phyloP scores from a whole-genome alignment of 2,888 invertebrate genomes.

The Eumerus sabulonum region DNA sequence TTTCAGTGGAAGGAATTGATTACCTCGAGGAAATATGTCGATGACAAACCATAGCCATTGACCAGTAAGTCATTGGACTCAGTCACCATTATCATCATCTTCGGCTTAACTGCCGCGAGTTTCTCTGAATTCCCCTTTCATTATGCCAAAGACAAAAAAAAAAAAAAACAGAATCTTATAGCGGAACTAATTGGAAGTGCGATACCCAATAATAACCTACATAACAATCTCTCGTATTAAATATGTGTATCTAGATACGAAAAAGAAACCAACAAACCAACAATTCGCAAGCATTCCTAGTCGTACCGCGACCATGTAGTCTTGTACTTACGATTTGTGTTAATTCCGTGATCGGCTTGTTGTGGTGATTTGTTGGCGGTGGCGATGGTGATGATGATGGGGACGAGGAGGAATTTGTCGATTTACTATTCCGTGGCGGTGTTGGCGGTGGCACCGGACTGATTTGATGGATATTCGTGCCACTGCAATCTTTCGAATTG shows the following conservation, averaged over 20 bases:
- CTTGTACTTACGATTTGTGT: conserved; percentile 83
- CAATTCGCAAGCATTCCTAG: background rate
- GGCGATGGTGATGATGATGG: conserved; percentile 80
- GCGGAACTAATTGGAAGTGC: conserved; percentile 47
- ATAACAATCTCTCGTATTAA: background rate
- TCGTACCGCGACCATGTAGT: background rate
- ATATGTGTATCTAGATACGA: too few relatives aligned
- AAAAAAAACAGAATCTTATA: conserved; percentile 9
- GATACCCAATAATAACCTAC: conserved; percentile 8
- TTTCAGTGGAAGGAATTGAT: too few relatives aligned
- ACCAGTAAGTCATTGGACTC: conserved; percentile 31
- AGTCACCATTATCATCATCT: conserved; percentile 1
- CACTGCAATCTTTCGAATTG: conserved; percentile 85
- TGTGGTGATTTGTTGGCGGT: conserved; percentile 77
- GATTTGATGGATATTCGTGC: conserved; percentile 81
- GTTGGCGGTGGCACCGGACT: conserved; percentile 80
- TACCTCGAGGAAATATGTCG: too few relatives aligned
- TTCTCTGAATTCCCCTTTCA: conserved; percentile 28
- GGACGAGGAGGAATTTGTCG: conserved; percentile 79
- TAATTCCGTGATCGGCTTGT: conserved; percentile 84
- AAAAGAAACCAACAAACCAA: too few relatives aligned
- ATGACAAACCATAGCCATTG: conserved; percentile 31
- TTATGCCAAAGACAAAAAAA: too few relatives aligned
- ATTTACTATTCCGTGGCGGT: conserved; percentile 82
- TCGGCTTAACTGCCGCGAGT: background rate